A percentile compares a stretch with the other conserved stretches of the same genome.
phyloP scores from a whole-genome alignment of 1,140 invertebrate species.

The Macrobrachium nipponense region DNA sequence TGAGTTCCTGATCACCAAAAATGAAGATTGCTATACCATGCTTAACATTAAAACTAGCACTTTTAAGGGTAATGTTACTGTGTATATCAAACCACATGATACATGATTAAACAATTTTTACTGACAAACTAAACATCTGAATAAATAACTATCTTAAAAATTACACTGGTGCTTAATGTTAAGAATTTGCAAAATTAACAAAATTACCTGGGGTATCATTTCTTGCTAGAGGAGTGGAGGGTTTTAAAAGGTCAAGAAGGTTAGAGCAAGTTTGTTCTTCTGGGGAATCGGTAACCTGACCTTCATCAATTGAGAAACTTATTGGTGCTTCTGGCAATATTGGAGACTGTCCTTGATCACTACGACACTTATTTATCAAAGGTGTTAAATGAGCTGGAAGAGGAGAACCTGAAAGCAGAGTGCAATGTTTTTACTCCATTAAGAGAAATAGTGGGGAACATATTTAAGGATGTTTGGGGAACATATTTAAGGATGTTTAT shows the following conservation, averaged over 20 bases:
- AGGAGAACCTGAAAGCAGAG: background rate
- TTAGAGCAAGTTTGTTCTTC: slow-evolving; percentile 6
- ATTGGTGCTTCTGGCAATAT: background rate
- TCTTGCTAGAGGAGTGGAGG: background rate
- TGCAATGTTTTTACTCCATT: background rate
- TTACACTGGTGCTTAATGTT: background rate
- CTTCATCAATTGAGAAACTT: background rate
- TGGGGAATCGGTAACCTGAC: background rate
- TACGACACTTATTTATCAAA: too few species aligned
- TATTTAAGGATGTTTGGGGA: background rate
- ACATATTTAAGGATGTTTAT: background rate
- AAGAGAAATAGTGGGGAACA: background rate
- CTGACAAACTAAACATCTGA: background rate
- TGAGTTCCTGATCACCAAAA: too few species aligned
- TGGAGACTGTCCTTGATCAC: background rate
- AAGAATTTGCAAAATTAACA: background rate
- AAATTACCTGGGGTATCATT: slow-evolving; percentile 1
- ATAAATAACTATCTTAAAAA: background rate
- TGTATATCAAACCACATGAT: too few species aligned
- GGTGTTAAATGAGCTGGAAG: background rate
- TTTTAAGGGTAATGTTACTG: too few species aligned
- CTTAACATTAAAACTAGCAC: too few species aligned
- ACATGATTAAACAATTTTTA: background rate
- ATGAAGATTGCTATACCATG: too few species aligned
- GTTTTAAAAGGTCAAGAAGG: background rate